These are phyloP conservation scores for Columba guinea DNA, from an alignment of 2,797 vertebrate species.

Conservation along the genomic window DNA sequence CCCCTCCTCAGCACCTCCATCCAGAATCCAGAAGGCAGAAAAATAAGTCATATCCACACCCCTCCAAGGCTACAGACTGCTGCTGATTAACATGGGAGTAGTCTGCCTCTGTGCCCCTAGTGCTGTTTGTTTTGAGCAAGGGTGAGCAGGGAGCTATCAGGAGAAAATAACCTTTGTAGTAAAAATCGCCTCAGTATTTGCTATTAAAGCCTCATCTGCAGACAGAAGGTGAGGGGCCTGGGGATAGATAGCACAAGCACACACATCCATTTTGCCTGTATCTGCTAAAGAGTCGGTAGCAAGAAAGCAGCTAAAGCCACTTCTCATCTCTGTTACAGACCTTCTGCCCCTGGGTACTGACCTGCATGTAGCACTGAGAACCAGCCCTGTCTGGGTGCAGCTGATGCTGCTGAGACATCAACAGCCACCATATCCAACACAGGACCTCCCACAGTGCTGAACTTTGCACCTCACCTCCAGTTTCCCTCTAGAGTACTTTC, in stretches of 20 bases:
- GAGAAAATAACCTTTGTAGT: neutral
- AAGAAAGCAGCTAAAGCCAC: neutral
- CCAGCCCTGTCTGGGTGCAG: neutral
- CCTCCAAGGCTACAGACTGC: neutral
- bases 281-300: rapidly evolving
- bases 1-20: neutral
- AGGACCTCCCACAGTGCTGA: too few species aligned
- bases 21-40: neutral
- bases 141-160: rapidly evolving
- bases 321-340: rapidly evolving
- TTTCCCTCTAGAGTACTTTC: neutral
- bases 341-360: neutral
- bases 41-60: neutral
- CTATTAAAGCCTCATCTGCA: neutral
- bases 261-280: neutral
- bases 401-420: rapidly evolving
- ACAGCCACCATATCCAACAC: neutral
- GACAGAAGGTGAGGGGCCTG: neutral
- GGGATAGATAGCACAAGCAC: rapidly evolving
- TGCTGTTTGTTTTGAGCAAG: neutral
- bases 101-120: too few species aligned
- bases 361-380: rapidly evolving
- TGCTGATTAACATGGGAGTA: neutral
- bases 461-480: neutral
- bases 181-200: neutral